phyloP scores from a whole-genome alignment of 2,797 vertebrate species.

The Babyrousa celebensis region DNA sequence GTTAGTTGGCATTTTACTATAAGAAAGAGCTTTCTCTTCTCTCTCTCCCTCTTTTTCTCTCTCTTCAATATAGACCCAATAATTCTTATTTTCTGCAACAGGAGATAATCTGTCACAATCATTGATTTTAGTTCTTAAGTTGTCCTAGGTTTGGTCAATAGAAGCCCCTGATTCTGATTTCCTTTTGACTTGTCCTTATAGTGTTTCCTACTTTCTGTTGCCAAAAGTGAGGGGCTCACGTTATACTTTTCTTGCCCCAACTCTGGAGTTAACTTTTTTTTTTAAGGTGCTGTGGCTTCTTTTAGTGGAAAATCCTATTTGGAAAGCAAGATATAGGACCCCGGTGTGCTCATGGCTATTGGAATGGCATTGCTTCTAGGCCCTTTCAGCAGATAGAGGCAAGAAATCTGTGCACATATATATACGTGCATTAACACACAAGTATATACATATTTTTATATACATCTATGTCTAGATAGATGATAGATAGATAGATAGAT shows the following conservation, averaged over 20 bases:
- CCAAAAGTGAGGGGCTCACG: neutral
- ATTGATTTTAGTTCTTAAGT: neutral
- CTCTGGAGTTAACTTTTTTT: conserved; percentile 28
- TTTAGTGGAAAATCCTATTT: conserved; percentile 60
- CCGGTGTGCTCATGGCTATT: neutral
- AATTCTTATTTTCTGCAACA: neutral
- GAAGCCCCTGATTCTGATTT: neutral
- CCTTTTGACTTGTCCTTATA: neutral
- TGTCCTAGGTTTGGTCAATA: neutral
- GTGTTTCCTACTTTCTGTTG: conserved; percentile 54
- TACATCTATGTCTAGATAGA: neutral
- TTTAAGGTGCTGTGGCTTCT: neutral
- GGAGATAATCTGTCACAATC: neutral
- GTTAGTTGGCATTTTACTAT: conserved; percentile 35
- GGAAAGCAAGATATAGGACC: conserved; percentile 64
- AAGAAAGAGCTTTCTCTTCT: neutral
- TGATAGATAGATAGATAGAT: conserved; percentile 27
- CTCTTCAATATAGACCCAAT: neutral
- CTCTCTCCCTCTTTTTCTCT: too few species aligned
- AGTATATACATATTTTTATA: neutral
- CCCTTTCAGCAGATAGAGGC: neutral
- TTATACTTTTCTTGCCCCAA: neutral
- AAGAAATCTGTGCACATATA: neutral
- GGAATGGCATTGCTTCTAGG: neutral
- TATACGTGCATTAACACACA: neutral